phyloP scores from a whole-genome alignment of 1,140 invertebrate species.

The Pogonomyrmex barbatus region DNA sequence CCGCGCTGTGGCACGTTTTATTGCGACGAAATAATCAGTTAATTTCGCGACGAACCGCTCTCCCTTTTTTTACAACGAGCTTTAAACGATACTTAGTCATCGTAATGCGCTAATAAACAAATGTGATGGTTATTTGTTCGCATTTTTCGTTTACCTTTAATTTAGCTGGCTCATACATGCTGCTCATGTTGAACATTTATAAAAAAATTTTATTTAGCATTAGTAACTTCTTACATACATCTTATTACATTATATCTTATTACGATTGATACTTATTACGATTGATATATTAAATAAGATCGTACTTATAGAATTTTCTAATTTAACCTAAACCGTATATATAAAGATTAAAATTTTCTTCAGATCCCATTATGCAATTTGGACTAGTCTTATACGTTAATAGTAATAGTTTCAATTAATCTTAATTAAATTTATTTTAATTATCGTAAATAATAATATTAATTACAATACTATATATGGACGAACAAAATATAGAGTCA shows the following conservation, averaged over 20 bases:
- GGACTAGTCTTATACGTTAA: neutral
- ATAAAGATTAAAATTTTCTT: conserved; percentile 19
- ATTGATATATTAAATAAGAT: neutral
- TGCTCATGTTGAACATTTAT: neutral
- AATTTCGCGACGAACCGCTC: conserved; percentile 37
- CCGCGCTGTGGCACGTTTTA: conserved; percentile 30
- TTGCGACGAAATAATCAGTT: conserved; percentile 57
- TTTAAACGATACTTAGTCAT: conserved; percentile 49
- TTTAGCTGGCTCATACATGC: neutral
- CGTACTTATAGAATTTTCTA: neutral
- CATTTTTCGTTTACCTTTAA: neutral
- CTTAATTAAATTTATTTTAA: neutral
- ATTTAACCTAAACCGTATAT: neutral
- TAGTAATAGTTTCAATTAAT: conserved; percentile 9
- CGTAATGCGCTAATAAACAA: conserved; percentile 36
- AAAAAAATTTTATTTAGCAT: neutral
- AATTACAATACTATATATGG: neutral
- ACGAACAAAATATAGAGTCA: neutral
- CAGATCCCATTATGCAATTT: neutral
- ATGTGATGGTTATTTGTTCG: conserved; percentile 24
- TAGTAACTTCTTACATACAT: neutral
- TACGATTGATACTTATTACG: neutral
- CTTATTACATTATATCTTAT: neutral
- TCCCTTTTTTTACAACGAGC: conserved; percentile 32
- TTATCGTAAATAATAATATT: neutral